A percentile compares a stretch with the other conserved stretches of the same genome.
These are phyloP conservation scores for Xestia rhomboidea DNA, from an alignment of 2,888 invertebrate genomes.

Conservation along the genomic window DNA sequence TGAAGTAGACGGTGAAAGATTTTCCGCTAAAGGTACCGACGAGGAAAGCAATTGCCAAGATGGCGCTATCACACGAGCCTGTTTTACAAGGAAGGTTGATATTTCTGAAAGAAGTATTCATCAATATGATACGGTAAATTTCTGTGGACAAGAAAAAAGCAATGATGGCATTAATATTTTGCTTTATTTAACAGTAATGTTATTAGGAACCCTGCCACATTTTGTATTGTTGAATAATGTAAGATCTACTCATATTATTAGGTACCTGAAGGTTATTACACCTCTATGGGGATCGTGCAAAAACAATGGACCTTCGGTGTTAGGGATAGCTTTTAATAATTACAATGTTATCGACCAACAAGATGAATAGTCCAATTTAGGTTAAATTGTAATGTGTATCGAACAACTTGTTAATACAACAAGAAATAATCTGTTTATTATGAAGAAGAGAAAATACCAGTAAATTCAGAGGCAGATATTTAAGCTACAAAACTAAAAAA, in stretches of 20 bases:
- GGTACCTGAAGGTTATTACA: slow-evolving; percentile 24
- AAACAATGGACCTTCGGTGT: slow-evolving; percentile 62
- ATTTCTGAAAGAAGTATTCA: slow-evolving; percentile 11
- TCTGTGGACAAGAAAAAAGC: neutral
- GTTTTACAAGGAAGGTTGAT: neutral
- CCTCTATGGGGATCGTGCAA: slow-evolving; percentile 39
- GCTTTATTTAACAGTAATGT: slow-evolving; percentile 30
- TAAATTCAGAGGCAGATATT: slow-evolving; percentile 13
- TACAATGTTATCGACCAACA: slow-evolving; percentile 51
- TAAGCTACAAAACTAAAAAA: slow-evolving; percentile 29
- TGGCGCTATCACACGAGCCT: slow-evolving; percentile 15
- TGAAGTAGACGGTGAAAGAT: slow-evolving; percentile 16
- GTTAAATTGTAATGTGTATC: slow-evolving; percentile 4
- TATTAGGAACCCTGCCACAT: slow-evolving; percentile 15
- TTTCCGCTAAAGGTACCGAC: slow-evolving; percentile 23
- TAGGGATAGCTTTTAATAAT: slow-evolving; percentile 64
- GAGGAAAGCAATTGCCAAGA: slow-evolving; percentile 14
- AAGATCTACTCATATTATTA: slow-evolving; percentile 32
- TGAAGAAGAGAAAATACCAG: neutral
- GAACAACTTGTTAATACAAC: too few species aligned
- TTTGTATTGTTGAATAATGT: slow-evolving; percentile 46
- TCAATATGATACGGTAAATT: neutral
- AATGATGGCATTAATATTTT: slow-evolving; percentile 5
- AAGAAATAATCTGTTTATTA: neutral
- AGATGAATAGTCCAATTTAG: slow-evolving; percentile 53